Evolutionary conservation across 2,113 vertebrate genomes (phyloP), one percentile per base, ranked within the genome.

Genomic region (Lagopus leucura): DNA sequence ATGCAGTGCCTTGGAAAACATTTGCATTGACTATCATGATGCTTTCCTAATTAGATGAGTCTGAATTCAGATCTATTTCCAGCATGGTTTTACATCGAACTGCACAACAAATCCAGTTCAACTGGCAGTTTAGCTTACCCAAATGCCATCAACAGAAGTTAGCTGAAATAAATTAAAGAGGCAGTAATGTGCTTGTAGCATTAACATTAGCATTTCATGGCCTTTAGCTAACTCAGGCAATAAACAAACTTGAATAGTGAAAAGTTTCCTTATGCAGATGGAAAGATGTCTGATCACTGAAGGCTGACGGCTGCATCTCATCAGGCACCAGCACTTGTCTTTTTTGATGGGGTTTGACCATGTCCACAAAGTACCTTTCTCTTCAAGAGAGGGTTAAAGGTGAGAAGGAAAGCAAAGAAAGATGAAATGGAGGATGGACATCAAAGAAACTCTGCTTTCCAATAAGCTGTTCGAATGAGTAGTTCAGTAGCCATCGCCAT

Each of bases 131-230:
- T 38, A 75, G 86, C 93, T 96, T 91, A 93, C 78, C 84, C 94
- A 96, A 96, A 95, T 95, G 95, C 92, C 91, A 91, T 95, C 94
- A 88, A 40, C 27, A 24, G 75, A 93, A 96, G 91, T 63, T 79
- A 74, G 83, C 82, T 79, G 95, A 94, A 93, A 96, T 97, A 90
- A 97, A 96, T 95, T 95, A 97, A 95, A 98, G 96, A 96, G 96
- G 92, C 95, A 97, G 93, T 64, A 95, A 72, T 60, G 34, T 52
- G 97, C 96, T 97, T 7, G 19, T 73, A 69, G 97, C 74, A 5
- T 89, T 93, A 85, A 78, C 83, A 93, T 96, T 95, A 92, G 86
- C 95, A 94, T 97, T 89, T 82, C 40, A 36, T 95, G 94, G 94
- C 90, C 94, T 94, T 94, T 93, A 82, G 88, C 54, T 47, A 75